Percentiles rank a stretch among this genome's conserved stretches.
phyloP scores from a whole-genome alignment of 2,797 vertebrate species.

The Sebastes paucispinis region DNA sequence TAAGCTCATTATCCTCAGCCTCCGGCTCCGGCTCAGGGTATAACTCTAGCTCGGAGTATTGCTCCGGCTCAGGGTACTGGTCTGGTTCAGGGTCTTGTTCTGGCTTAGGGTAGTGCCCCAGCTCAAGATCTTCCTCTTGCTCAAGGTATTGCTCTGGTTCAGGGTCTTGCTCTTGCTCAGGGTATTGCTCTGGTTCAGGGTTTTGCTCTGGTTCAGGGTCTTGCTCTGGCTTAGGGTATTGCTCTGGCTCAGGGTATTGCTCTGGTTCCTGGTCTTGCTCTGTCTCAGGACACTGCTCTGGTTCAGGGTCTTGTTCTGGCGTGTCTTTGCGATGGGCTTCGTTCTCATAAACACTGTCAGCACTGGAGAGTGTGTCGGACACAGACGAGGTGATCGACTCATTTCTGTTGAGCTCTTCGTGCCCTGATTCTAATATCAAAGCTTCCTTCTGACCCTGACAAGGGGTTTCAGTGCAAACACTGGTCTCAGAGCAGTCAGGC shows the following conservation, averaged over 20 bases:
- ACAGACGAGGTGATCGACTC: conserved; percentile 80
- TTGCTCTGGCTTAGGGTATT: not conserved
- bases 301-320: conserved; percentile 54
- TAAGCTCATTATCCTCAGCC: conserved; percentile 37
- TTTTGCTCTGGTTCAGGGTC: not conserved
- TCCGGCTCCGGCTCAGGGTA: conserved; percentile 20
- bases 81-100: not conserved
- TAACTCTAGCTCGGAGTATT: conserved; percentile 1
- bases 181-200: not conserved
- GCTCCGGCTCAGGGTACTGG: conserved; percentile 11
- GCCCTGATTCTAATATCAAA: conserved; percentile 58
- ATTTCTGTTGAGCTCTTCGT: conserved; percentile 78
- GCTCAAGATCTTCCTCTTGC: not conserved
- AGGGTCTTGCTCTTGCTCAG: not conserved
- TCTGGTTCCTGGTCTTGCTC: not conserved
- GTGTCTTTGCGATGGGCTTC: conserved; percentile 66
- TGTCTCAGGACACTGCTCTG: conserved; percentile 4
- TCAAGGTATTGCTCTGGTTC: not conserved
- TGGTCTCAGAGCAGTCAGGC: conserved; percentile 25
- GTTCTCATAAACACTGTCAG: conserved; percentile 80
- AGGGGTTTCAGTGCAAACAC: conserved; percentile 21
- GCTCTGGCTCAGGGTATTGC: not conserved
- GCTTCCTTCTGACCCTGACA: conserved; percentile 59
- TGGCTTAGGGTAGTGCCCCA: not conserved
- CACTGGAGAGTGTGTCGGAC: conserved; percentile 81